Conservation (phyloP, 2,113 vertebrate genomes). For the Synchiropus splendidus region DNA sequence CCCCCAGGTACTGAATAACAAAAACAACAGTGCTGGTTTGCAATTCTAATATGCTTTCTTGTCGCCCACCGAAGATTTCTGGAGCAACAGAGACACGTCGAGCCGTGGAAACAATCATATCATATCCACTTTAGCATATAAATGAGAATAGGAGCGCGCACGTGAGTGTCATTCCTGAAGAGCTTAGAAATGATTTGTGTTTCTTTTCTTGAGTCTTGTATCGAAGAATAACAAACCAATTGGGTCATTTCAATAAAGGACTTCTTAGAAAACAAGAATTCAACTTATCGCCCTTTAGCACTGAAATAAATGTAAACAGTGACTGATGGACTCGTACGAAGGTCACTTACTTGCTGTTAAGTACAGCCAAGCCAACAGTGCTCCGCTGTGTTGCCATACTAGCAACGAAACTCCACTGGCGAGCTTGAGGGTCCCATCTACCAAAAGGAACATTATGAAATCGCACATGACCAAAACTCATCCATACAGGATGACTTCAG, state of each 20-base stretch:
- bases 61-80: slow-evolving; percentile 3
- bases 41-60: slow-evolving; percentile 8
- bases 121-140: background rate
- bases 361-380: slow-evolving; percentile 92
- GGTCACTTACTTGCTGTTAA: slow-evolving; percentile 85
- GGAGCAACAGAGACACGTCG: slow-evolving; percentile 7
- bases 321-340: background rate
- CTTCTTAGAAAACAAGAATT: no score
- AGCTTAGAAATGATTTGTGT: no score
- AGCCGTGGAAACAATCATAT: background rate
- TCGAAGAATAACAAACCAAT: no score
- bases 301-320: no score
- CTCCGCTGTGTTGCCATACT: slow-evolving; percentile 95
- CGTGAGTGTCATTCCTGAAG: background rate
- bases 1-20: slow-evolving; percentile 33
- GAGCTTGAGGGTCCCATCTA: slow-evolving; percentile 94
- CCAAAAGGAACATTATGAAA: slow-evolving; percentile 4
- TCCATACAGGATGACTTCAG: no score
- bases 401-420: slow-evolving; percentile 97
- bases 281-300: no score
- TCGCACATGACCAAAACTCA: no score
- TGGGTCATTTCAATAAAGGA: no score
- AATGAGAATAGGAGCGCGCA: background rate
- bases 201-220: no score
- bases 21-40: slow-evolving; percentile 27